Base-by-base conservation (phyloP, 2,888 invertebrate species). In the Harpagoxenus sublaevis region DNA sequence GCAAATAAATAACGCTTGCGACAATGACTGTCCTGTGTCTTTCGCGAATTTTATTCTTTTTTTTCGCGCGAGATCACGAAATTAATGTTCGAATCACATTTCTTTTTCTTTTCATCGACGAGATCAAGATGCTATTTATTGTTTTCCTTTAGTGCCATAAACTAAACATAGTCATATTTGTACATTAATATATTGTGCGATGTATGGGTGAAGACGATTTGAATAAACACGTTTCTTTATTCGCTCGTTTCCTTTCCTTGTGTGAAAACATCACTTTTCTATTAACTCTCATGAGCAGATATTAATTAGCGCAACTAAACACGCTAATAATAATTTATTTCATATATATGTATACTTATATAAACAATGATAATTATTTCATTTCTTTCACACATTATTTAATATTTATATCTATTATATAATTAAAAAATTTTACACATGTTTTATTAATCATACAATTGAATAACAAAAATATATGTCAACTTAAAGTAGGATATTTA, bases 81-180 rank as follows among this genome's bases (percentile, higher is more conserved):
- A 42, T 31, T 23, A 2, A 75, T 68, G 53, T 71, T 79, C 3
- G 9, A 45, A 78, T 53, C 12, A n/a, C 9, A 3, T 35, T 65
- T 45, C 1, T 9, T 87, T 77, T 73, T 86, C 63, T 63, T 63
- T 71, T 86, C 55, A 86, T 75, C 57, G 28, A 74, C n/a, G 42
- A 86, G 87, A 83, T 83, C 55, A 68, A 78, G 77, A 57, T 84
- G 86, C 70, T 87, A 89, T 89, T 89, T 87, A 88, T 90, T 88
- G 83, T 89, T 91, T 89, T 88, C 81, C 71, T 77, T 91, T 91
- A 90, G 93, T 94, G 93, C 93, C 93, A 94, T 92, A 88, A 88
- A 89, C 86, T 84, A 89, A 77, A 88, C 77, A 77, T 89, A 55
- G 35, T 78, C 55, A 86, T 79, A 82, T 85, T 87, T 86, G 84